Evolutionary conservation across 2,797 vertebrate genomes (phyloP), one percentile per base, ranked within the genome.

Genomic region (Sebastes glaucus): DNA sequence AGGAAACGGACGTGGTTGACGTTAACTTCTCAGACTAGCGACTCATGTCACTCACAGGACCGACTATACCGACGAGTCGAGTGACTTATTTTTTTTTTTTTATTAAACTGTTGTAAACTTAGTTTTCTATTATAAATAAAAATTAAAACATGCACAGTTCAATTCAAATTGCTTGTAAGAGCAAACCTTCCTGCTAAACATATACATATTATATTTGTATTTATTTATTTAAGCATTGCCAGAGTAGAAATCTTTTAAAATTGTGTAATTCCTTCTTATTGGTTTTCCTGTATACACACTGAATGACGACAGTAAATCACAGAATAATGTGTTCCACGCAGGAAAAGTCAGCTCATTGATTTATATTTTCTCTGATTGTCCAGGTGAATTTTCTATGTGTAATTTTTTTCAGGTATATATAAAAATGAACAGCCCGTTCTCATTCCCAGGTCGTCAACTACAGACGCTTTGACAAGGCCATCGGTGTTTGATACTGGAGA

Each of bases 401-500:
- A 16, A 46, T 18, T 46, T 46, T 46, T 46, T 46, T 18, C 42
- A 7, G 6, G 6, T 46, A 6, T 18, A 7, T 18, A 46, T 46
- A 46, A 46, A 46, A 46, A 46, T 46, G 16, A 46, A 0, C 42
- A 46, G 6, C 2, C 42, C 42, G 16, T 46, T 46, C 14, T 46
- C 42, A 46, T 46, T 46, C 42, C 6, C 42, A 46, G 42, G 42
- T 0, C 16, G 6, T 18, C 42, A 46, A 46, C 0, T 46, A 46
- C 42, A 16, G 1, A 46, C 42, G 42, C 16, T 46, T 18, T 46
- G 42, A 1, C 42, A 18, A 0, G 0, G 42, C 42, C 42, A 0
- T 46, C 42, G 16, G 16, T 0, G 14, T 46, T 46, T 16, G 42
- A 18, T 46, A 18, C 42, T 0, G 16, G 42, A 46, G 42, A 46